Evolutionary conservation across 2,888 invertebrate genomes (phyloP).

Genomic region (Napeogenes sylphis): DNA sequence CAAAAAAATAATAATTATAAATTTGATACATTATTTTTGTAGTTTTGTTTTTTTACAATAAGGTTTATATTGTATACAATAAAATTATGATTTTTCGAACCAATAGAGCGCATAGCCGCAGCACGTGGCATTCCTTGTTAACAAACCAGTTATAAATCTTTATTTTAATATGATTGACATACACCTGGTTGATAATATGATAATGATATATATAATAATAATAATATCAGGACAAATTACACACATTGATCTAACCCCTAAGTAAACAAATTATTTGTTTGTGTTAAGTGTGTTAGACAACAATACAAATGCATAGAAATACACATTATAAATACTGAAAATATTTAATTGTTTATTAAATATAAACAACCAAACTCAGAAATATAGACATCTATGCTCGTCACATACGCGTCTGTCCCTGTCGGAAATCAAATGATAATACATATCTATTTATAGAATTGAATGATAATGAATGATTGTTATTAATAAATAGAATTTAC

Average conservation of each 20-base stretch:
- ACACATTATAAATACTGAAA: background rate
- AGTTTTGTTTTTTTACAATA: background rate
- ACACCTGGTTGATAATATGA: slow-evolving; percentile 36
- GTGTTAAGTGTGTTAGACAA: no score
- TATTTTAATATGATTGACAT: slow-evolving; percentile 37
- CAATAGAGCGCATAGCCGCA: slow-evolving; percentile 50
- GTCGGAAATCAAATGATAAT: background rate
- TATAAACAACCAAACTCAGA: background rate
- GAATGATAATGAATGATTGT: no score
- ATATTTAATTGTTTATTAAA: no score
- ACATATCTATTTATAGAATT: no score
- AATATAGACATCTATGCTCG: no score
- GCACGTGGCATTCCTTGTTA: slow-evolving; percentile 41
- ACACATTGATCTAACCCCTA: no score
- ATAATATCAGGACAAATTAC: background rate
- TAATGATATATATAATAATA: no score
- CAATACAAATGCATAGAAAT: no score
- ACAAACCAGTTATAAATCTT: slow-evolving; percentile 20
- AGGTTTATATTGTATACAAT: slow-evolving; percentile 3
- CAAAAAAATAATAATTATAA: no score
- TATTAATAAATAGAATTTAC: background rate
- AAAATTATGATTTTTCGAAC: slow-evolving; percentile 39
- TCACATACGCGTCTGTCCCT: no score
- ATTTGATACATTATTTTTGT: no score
- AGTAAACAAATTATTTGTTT: no score